phyloP scores from a whole-genome alignment of 2,113 vertebrate species.

The Periophthalmus modestus region DNA sequence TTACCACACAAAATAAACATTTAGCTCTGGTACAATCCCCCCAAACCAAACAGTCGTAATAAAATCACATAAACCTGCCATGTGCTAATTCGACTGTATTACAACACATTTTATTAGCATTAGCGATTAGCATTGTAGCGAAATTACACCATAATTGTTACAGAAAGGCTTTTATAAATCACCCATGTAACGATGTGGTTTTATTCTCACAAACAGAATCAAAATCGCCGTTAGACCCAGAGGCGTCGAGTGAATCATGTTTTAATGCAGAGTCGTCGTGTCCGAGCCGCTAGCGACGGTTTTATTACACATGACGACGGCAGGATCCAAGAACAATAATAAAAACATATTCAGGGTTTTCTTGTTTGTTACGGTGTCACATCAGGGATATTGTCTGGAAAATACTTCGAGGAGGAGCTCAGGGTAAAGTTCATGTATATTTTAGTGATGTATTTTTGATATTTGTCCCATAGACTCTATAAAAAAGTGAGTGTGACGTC shows the following conservation, averaged over 20 bases:
- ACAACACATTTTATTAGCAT: neutral
- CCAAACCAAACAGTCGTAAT: too few relatives aligned
- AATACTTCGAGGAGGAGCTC: neutral
- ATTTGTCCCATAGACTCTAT: too few relatives aligned
- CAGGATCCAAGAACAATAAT: neutral
- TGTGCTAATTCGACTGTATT: neutral
- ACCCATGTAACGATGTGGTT: neutral
- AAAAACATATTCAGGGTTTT: neutral
- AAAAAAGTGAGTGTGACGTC: too few relatives aligned
- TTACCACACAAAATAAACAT: too few relatives aligned
- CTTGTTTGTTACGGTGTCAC: neutral
- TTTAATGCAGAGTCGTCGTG: neutral
- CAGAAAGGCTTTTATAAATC: conserved; percentile 1
- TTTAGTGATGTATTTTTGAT: neutral
- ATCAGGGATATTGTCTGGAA: neutral
- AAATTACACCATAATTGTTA: neutral
- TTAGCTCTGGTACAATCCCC: too few relatives aligned
- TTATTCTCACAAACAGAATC: neutral
- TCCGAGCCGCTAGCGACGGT: neutral
- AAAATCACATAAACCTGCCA: neutral
- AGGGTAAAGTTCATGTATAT: neutral
- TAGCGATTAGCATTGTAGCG: neutral
- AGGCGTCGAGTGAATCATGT: neutral
- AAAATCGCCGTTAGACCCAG: conserved; percentile 1
- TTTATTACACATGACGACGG: conserved; percentile 4